Percentiles rank a stretch among this genome's conserved stretches.
These are phyloP conservation scores for Cynoglossus semilaevis DNA, from an alignment of 2,113 vertebrate genomes.

Conservation along the genomic window DNA sequence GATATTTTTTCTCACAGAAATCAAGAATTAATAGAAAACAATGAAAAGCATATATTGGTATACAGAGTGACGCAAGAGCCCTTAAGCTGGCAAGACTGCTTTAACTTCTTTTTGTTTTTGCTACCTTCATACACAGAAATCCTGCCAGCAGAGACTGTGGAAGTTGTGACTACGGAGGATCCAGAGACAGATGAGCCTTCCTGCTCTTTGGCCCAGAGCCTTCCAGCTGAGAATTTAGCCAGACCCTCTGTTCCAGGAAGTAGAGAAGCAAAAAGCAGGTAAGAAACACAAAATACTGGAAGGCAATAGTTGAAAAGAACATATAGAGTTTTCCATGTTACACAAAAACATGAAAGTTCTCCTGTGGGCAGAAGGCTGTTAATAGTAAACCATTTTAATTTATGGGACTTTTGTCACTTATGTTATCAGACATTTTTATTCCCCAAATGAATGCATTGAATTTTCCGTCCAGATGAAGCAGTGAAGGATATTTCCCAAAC, in stretches of 20 bases:
- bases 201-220: constrained; percentile 75
- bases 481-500: too few species aligned
- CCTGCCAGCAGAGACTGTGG: constrained; percentile 74
- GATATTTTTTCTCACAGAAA: constrained; percentile 14
- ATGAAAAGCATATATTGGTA: neutral
- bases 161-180: constrained; percentile 78
- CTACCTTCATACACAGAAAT: constrained; percentile 48
- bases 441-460: too few species aligned
- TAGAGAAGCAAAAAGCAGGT: constrained; percentile 89
- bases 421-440: too few species aligned
- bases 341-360: too few species aligned
- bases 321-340: too few species aligned
- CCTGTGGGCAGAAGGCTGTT: too few species aligned
- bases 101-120: too few species aligned
- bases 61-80: neutral
- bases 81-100: too few species aligned
- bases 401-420: too few species aligned
- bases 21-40: constrained; percentile 12
- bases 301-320: too few species aligned
- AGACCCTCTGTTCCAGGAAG: constrained; percentile 80
- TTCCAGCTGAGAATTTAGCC: constrained; percentile 76
- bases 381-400: too few species aligned
- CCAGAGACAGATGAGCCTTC: constrained; percentile 71
- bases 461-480: too few species aligned
- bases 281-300: constrained; percentile 35